Evolutionary conservation across 2,888 invertebrate species (phyloP).

Genomic region (Sylvicola cinctus): DNA sequence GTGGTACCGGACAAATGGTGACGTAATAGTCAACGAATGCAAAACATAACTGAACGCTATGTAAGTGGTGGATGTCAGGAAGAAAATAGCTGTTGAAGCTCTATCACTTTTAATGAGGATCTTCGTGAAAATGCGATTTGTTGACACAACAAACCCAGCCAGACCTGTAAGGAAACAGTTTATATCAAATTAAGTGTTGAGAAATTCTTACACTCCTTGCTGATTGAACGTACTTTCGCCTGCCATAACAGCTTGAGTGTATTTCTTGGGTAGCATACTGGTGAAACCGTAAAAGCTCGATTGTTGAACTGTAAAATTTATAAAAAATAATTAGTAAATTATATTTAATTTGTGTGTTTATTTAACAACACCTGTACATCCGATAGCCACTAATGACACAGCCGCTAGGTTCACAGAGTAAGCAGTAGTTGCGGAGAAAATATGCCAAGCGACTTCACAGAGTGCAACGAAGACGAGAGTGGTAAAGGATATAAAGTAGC

Average conservation of each 20-base stretch:
- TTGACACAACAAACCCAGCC: slow-evolving; percentile 67
- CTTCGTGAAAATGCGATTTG: slow-evolving; percentile 69
- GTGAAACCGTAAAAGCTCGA: slow-evolving; percentile 89
- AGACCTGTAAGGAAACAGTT: slow-evolving; percentile 9
- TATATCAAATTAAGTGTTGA: too few species aligned
- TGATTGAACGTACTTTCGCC: slow-evolving; percentile 49
- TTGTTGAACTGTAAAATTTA: slow-evolving; percentile 46
- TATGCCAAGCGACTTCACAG: slow-evolving; percentile 72
- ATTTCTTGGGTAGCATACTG: slow-evolving; percentile 68
- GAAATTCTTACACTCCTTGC: slow-evolving; percentile 4
- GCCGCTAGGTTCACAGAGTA: slow-evolving; percentile 69
- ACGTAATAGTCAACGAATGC: slow-evolving; percentile 55
- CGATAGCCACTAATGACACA: slow-evolving; percentile 67
- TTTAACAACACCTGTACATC: slow-evolving; percentile 39
- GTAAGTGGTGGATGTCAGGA: slow-evolving; percentile 55
- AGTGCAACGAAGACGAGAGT: slow-evolving; percentile 67
- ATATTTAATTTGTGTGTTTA: slow-evolving; percentile 2
- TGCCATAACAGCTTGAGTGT: slow-evolving; percentile 88
- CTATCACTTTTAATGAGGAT: slow-evolving; percentile 52
- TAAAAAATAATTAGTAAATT: slow-evolving; percentile 9
- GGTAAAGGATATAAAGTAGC: slow-evolving; percentile 60
- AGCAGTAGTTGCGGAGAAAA: slow-evolving; percentile 55
- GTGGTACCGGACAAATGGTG: slow-evolving; percentile 68
- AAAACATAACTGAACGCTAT: slow-evolving; percentile 57
- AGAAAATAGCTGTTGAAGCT: slow-evolving; percentile 72